Evolutionary conservation across 2,797 vertebrate species (phyloP).

Genomic region (Geotria australis): DNA sequence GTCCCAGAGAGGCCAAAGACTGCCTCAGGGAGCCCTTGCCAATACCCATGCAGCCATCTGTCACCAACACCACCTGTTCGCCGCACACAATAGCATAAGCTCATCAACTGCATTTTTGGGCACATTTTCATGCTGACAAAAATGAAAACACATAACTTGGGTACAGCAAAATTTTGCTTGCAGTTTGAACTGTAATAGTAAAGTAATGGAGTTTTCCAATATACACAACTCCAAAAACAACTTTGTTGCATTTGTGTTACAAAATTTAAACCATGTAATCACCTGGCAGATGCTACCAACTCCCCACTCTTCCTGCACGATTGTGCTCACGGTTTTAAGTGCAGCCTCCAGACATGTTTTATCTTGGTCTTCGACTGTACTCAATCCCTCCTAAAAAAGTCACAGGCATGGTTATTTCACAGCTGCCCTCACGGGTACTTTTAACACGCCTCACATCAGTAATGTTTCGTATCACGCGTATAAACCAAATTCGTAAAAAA

Average conservation of each 20-base stretch:
- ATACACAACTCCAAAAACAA: too few relatives aligned
- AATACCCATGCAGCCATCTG: constrained; percentile 75
- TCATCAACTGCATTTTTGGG: too few relatives aligned
- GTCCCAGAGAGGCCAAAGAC: constrained; percentile 43
- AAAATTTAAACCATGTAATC: not conserved
- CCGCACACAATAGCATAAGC: too few relatives aligned
- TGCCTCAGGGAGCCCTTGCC: constrained; percentile 67
- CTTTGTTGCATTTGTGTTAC: not conserved
- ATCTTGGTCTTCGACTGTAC: constrained; percentile 82
- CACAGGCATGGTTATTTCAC: too few relatives aligned
- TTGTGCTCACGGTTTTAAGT: constrained; percentile 49
- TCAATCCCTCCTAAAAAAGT: constrained; percentile 45
- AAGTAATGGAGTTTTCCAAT: too few relatives aligned
- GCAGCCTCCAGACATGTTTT: constrained; percentile 81
- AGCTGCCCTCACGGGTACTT: too few relatives aligned
- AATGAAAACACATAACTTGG: not conserved
- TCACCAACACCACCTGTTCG: constrained; percentile 56
- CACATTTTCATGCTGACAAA: not conserved
- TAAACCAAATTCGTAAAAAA: too few relatives aligned
- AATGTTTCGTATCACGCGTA: too few relatives aligned
- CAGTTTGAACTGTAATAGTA: too few relatives aligned
- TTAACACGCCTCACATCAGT: too few relatives aligned
- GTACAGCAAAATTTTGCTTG: not conserved
- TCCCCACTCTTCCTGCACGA: constrained; percentile 92
- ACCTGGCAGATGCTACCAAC: constrained; percentile 81